These are phyloP conservation scores for Empidonax alnorum DNA, from an alignment of 2,113 vertebrate genomes.

Conservation along the genomic window DNA sequence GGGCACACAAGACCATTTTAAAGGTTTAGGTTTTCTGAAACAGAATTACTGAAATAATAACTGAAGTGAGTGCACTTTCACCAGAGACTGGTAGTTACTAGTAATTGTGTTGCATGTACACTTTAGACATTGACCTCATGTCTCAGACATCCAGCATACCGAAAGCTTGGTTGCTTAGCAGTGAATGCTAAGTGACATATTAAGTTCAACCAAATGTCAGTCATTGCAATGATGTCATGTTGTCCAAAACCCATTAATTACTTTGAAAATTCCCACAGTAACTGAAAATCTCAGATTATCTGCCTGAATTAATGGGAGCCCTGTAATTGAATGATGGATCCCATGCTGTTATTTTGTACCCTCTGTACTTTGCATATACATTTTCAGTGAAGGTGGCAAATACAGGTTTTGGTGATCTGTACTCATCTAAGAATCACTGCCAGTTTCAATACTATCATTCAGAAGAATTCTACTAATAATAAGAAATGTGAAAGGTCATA, in stretches of 20 bases:
- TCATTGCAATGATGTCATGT: constrained; percentile 60
- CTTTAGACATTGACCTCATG: constrained; percentile 52
- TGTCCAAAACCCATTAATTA: constrained; percentile 62
- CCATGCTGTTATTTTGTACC: constrained; percentile 55
- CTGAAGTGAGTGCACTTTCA: background rate
- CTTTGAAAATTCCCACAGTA: constrained; percentile 64
- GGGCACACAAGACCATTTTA: background rate
- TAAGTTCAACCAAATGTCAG: constrained; percentile 65
- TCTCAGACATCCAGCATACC: constrained; percentile 37
- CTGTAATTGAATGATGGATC: constrained; percentile 30
- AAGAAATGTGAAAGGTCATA: background rate
- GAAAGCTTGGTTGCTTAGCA: constrained; percentile 51
- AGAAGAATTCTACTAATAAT: background rate
- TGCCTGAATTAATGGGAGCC: constrained; percentile 59
- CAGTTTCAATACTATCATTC: background rate
- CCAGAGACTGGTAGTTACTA: background rate
- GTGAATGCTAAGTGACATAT: constrained; percentile 56
- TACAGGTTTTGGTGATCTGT: background rate
- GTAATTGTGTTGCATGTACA: constrained; percentile 38
- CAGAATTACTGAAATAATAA: background rate
- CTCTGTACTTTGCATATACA: background rate
- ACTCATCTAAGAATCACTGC: background rate
- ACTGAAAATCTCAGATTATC: constrained; percentile 65
- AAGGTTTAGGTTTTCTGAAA: background rate
- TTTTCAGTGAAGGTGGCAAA: background rate